These are phyloP conservation scores for Dendroctonus valens DNA, from an alignment of 1,140 invertebrate genomes.

Conservation along the genomic window DNA sequence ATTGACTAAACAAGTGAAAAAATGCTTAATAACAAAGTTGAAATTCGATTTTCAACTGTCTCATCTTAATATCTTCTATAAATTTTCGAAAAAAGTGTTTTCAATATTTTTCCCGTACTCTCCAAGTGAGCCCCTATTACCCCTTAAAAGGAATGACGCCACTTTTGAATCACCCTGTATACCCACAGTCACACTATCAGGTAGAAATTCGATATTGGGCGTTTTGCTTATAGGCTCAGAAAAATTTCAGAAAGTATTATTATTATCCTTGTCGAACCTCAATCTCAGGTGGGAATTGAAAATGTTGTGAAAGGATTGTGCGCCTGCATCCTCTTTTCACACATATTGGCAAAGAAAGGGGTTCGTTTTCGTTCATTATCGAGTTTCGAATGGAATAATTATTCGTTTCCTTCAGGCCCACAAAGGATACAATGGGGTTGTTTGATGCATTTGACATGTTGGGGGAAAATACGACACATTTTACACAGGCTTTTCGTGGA, in stretches of 20 bases:
- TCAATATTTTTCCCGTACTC: too few species aligned
- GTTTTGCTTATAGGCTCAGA: slow-evolving; percentile 19
- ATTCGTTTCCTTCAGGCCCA: slow-evolving; percentile 3
- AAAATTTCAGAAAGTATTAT: slow-evolving; percentile 12
- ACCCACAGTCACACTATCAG: background rate
- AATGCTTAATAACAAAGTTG: too few species aligned
- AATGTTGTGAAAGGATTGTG: slow-evolving; percentile 23
- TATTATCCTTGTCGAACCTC: slow-evolving; percentile 20
- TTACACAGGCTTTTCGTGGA: background rate
- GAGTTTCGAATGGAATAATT: slow-evolving; percentile 4
- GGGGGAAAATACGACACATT: background rate
- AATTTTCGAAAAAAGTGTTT: too few species aligned
- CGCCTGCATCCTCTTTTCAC: background rate
- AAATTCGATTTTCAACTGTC: too few species aligned
- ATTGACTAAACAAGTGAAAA: too few species aligned
- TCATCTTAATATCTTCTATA: too few species aligned
- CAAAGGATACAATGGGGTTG: slow-evolving; percentile 4
- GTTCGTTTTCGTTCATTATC: background rate
- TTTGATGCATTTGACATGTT: background rate
- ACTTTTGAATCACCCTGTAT: too few species aligned
- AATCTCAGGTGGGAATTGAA: slow-evolving; percentile 3
- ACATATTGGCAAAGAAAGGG: background rate
- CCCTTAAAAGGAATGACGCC: too few species aligned
- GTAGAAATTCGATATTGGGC: slow-evolving; percentile 20
- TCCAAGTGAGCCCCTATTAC: too few species aligned